Base-by-base conservation (phyloP, 2,888 invertebrate genomes). In the Tanytarsus gracilentus region DNA sequence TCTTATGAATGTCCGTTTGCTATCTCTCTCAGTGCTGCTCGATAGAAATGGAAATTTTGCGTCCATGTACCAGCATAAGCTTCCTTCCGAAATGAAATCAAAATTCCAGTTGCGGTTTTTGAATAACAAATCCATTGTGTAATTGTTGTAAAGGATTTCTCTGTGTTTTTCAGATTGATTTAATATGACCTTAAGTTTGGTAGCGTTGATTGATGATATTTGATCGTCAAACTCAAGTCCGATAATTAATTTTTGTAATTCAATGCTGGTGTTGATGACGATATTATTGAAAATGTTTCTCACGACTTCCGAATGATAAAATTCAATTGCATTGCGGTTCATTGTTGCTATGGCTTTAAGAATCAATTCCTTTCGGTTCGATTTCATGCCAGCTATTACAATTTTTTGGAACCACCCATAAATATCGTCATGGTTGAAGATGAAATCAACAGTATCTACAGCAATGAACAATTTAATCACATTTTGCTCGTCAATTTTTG, bases 341-440 rank as follows among this genome's bases (percentile, higher is more conserved):
- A 16, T 14, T 6, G 29, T 58, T 27, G 16, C 18, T 8, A 58
- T 40, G 9, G 58, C 44, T 48, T 48, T 58, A 14, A 58, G 4
- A 9, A 58, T 58, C 30, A 58, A 11, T 58, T 58, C 58, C 21
- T 18, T 29, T 27, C 58, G 27, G 48, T 39, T 58, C 5, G 58
- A 58, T 39, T 58, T 58, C 58, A 58, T 58, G 25, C 58, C 48
- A 23, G 44, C 48, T 3, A 21, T 27, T 26, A 58, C 29, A 11
- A 58, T 58, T 40, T 58, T 58, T 23, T 14, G 14, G 21, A 58
- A 44, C 58, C 58, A 58, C 16, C 58, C 58, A 58, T 58, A 30
- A 44, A 58, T 58, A 30, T 58, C 58, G n/a, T 48, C 58, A 21
- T 58, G 58, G n/a, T 48, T 48, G n/a, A 48, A 58, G 8, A 58